Conservation (phyloP, 1,140 invertebrate genomes). For the Ostrea edulis region DNA sequence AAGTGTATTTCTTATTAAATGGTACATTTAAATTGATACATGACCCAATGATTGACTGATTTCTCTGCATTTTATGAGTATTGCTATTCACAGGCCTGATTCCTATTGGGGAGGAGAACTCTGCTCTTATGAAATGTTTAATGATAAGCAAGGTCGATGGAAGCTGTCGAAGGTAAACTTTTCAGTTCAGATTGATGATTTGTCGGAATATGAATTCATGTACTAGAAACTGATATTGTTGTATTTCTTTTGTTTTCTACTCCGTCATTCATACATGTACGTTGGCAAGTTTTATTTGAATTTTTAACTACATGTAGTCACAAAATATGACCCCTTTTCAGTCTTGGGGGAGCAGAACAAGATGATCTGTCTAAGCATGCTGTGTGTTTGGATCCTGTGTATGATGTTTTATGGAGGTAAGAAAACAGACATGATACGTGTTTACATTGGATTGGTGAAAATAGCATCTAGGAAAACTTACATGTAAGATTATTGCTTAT, state of each 20-base stretch:
- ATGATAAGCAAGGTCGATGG: constrained; percentile 92
- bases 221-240: too few relatives aligned
- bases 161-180: constrained; percentile 83
- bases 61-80: constrained; percentile 1
- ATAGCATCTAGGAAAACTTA: too few relatives aligned
- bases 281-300: too few relatives aligned
- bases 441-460: neutral
- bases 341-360: constrained; percentile 89
- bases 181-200: neutral
- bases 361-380: constrained; percentile 88
- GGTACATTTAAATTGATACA: neutral
- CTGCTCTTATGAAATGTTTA: constrained; percentile 87
- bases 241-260: too few relatives aligned
- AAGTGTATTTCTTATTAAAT: too few relatives aligned
- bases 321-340: constrained; percentile 68
- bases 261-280: too few relatives aligned
- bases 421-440: neutral
- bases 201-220: too few relatives aligned
- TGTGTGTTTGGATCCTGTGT: constrained; percentile 90
- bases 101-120: constrained; percentile 75
- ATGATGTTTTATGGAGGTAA: constrained; percentile 83
- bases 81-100: constrained; percentile 74
- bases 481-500: too few relatives aligned
- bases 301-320: too few relatives aligned
- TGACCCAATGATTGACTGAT: neutral